phyloP scores from a whole-genome alignment of 1,140 invertebrate genomes.

The Ceratina australensis region DNA sequence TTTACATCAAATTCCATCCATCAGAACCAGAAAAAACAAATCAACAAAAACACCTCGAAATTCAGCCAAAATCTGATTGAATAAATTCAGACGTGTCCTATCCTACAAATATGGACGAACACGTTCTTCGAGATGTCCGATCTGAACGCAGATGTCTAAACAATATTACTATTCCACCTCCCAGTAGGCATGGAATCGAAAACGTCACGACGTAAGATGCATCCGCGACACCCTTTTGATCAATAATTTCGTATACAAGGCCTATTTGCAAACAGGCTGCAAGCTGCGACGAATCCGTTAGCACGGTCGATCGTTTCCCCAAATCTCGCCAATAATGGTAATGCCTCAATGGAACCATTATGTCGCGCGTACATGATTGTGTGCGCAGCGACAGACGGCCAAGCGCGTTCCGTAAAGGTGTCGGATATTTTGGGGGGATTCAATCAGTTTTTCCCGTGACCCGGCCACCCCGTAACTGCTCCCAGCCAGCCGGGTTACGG shows the following conservation, averaged over 20 bases:
- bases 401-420: constrained; percentile 66
- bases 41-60: too few species aligned
- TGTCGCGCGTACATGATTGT: constrained; percentile 73
- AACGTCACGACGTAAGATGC: too few species aligned
- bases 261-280: constrained; percentile 78
- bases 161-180: too few species aligned
- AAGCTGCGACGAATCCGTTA: constrained; percentile 79
- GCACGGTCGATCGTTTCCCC: constrained; percentile 73
- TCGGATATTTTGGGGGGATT: constrained; percentile 69
- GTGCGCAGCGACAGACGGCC: constrained; percentile 71
- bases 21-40: too few species aligned
- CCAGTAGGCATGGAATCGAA: too few species aligned
- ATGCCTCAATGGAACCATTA: constrained; percentile 75
- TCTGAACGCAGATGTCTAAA: too few species aligned
- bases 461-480: constrained; percentile 33
- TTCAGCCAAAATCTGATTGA: too few species aligned
- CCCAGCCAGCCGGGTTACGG: constrained; percentile 15
- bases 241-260: constrained; percentile 72
- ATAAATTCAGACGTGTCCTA: too few species aligned
- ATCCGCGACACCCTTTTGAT: constrained; percentile 53
- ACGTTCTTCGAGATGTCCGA: too few species aligned
- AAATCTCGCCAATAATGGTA: constrained; percentile 78
- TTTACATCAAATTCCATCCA: too few species aligned
- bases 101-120: too few species aligned
- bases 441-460: constrained; percentile 64